Evolutionary conservation across 2,113 vertebrate genomes (phyloP).

Genomic region (Dolichotis patagonum): DNA sequence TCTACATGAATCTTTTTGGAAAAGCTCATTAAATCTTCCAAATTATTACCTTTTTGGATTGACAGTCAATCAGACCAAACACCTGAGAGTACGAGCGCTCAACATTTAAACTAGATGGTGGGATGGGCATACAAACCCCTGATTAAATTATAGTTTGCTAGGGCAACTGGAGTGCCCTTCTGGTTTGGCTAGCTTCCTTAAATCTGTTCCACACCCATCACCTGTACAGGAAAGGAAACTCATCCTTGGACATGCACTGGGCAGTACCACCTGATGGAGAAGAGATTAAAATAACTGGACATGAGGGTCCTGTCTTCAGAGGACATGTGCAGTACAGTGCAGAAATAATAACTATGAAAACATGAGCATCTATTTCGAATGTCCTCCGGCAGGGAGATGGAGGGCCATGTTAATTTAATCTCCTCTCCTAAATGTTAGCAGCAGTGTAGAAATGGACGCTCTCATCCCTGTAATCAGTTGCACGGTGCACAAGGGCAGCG

Average conservation of each 20-base stretch:
- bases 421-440: slow-evolving; percentile 88
- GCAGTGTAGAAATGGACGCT: slow-evolving; percentile 91
- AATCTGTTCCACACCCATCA: slow-evolving; percentile 55
- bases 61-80: not conserved
- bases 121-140: not conserved
- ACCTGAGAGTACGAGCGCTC: not conserved
- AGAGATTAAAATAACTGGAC: slow-evolving; percentile 58
- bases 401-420: slow-evolving; percentile 92
- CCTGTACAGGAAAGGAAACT: slow-evolving; percentile 57
- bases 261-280: slow-evolving; percentile 35
- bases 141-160: not conserved
- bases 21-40: not conserved
- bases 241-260: not conserved
- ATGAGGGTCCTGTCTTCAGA: not conserved
- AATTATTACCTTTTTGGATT: not conserved
- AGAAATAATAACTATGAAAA: slow-evolving; percentile 72
- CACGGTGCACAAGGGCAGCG: slow-evolving; percentile 92
- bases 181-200: not conserved
- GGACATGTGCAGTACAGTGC: slow-evolving; percentile 36
- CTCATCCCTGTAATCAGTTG: slow-evolving; percentile 97
- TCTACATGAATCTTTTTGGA: not conserved
- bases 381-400: slow-evolving; percentile 74
- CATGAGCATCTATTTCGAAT: slow-evolving; percentile 78
- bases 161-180: not conserved
- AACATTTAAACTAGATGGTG: slow-evolving; percentile 1